Percentiles rank a stretch among this genome's conserved stretches.
Evolutionary conservation across 2,888 invertebrate species (phyloP).

Genomic region (Metallyticus violacea): DNA sequence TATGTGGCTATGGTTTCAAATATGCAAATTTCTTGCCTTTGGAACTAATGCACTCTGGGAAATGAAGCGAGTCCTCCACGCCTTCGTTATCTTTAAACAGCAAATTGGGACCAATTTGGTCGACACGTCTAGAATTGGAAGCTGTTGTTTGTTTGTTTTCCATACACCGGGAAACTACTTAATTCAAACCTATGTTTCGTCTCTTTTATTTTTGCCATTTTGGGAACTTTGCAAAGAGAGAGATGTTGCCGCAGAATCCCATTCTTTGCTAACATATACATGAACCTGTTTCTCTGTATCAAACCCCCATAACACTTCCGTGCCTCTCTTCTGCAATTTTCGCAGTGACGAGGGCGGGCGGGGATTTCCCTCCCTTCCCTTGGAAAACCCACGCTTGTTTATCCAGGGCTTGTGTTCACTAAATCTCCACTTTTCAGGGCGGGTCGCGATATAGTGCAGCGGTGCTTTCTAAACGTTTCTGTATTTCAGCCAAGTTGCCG

Average conservation of each 20-base stretch:
- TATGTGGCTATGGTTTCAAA: not conserved
- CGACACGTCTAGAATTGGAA: not conserved
- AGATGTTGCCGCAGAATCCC: not conserved
- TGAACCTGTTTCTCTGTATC: not conserved
- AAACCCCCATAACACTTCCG: not conserved
- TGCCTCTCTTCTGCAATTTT: not conserved
- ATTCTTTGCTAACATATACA: not conserved
- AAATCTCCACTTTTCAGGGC: not conserved
- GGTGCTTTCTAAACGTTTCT: not conserved
- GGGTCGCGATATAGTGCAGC: not conserved
- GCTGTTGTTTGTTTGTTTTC: not conserved
- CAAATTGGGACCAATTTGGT: not conserved
- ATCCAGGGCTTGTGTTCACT: not conserved
- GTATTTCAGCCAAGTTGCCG: not conserved
- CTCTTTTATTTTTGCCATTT: not conserved
- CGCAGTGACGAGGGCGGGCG: not conserved
- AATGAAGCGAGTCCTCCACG: not conserved
- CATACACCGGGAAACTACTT: not conserved
- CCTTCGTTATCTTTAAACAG: not conserved
- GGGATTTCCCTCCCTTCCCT: not conserved
- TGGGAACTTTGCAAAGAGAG: not conserved
- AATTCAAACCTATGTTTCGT: not conserved
- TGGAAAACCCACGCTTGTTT: not conserved
- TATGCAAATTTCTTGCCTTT: not conserved
- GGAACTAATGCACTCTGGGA: not conserved